These are phyloP conservation scores for Sebastes oblongus DNA, from an alignment of 2,797 vertebrate genomes.

Conservation along the genomic window DNA sequence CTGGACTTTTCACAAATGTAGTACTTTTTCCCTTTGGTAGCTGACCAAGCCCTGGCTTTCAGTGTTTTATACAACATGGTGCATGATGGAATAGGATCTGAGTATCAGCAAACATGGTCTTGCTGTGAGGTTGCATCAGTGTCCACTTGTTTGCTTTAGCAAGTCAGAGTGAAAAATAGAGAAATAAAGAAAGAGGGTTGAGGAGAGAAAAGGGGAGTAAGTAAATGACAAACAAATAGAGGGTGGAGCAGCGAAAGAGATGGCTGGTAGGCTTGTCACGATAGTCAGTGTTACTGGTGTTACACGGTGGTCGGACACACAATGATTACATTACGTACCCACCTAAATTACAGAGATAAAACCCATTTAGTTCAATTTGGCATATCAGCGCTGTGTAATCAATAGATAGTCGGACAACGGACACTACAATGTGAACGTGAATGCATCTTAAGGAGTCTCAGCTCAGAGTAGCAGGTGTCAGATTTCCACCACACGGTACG, in stretches of 20 bases:
- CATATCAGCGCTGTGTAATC: too few species aligned
- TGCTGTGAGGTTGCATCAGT: slow-evolving; percentile 42
- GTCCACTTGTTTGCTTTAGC: slow-evolving; percentile 19
- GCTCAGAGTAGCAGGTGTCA: too few species aligned
- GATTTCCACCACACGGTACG: too few species aligned
- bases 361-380: too few species aligned
- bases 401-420: too few species aligned
- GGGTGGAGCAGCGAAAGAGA: not conserved
- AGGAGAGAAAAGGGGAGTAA: not conserved
- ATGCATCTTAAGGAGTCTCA: too few species aligned
- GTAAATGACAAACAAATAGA: not conserved
- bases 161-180: not conserved
- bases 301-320: too few species aligned
- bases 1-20: not conserved
- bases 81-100: not conserved
- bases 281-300: too few species aligned
- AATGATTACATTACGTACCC: too few species aligned
- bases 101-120: not conserved
- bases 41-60: not conserved
- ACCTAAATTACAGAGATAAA: too few species aligned
- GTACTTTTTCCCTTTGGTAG: not conserved
- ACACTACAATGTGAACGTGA: too few species aligned
- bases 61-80: not conserved
- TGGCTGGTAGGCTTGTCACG: too few species aligned
- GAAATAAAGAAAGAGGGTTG: not conserved